A percentile compares a stretch with the other conserved stretches of the same genome.
Conservation (phyloP, 2,797 vertebrate genomes). For the Brachymystax lenok region DNA sequence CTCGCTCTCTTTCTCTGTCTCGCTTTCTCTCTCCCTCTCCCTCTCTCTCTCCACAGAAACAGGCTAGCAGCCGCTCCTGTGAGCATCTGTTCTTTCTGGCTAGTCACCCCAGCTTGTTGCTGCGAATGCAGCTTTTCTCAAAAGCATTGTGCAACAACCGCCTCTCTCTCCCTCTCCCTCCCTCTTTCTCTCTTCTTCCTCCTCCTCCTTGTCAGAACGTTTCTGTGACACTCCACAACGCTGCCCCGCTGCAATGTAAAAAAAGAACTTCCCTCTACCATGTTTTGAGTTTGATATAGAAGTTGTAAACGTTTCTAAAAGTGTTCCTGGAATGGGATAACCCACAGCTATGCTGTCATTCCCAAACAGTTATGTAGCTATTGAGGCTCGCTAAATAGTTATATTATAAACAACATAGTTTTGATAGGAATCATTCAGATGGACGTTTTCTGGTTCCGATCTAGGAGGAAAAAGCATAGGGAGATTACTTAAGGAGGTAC, state of each 20-base stretch:
- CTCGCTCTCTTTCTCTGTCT: conserved; percentile 8
- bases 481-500: neutral
- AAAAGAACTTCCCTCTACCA: neutral
- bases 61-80: conserved; percentile 34
- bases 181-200: neutral
- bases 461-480: neutral
- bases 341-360: neutral
- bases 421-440: neutral
- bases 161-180: conserved; percentile 3
- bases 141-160: conserved; percentile 17
- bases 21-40: conserved; percentile 34
- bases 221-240: neutral
- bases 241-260: neutral
- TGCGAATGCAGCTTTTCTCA: conserved; percentile 13
- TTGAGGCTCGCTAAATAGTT: neutral
- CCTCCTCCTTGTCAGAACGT: neutral
- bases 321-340: neutral
- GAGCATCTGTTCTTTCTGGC: conserved; percentile 45
- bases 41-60: conserved; percentile 29
- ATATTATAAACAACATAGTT: neutral
- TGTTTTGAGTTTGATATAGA: neutral
- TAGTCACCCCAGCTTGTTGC: conserved; percentile 18
- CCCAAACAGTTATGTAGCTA: neutral
- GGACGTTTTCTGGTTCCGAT: neutral
- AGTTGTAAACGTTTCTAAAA: neutral